Evolutionary conservation across 2,113 vertebrate genomes (phyloP), one percentile per base, ranked within the genome.

Genomic region (Tragelaphus buxtoni): DNA sequence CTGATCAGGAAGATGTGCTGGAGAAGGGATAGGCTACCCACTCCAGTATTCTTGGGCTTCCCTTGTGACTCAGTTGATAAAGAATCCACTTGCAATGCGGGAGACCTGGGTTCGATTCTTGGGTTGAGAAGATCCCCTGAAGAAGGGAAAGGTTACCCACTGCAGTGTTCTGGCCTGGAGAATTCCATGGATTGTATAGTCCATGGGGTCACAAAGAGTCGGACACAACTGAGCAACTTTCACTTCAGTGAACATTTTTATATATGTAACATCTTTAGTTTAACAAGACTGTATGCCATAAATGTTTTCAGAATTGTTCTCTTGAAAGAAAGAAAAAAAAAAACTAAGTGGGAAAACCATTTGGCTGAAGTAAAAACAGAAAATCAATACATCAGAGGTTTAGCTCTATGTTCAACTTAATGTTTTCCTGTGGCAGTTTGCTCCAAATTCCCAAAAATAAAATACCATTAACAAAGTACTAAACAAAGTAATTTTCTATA

Each of bases 321-420:
- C 85, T 56, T 90, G 20, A 88, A 84, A 88, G 35, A 26, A 79
- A 84, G 61, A 80, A 79, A 84, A 80, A 79, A 84, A 80, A 76
- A 74, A 0, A 92, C 2, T 30, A 18, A 87, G 39, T 91, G 17
- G 58, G 56, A 32, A 94, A 97, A 98, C 92, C 30, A 84, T 86
- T 91, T 96, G 96, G 30, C 88, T 90, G 47, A 98, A 97, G 47
- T 98, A 32, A 90, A 97, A 97, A 92, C 65, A 96, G 53, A 96
- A 35, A 95, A 92, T 96, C 51, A 58, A 13, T 95, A 49, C 81
- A 77, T 96, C 58, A 93, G 51, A 98, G 47, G 9, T 91, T 92
- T 92, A 93, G 39, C 49, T 95, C 16, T 10, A 63, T 49, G 45
- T 58, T 88, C 63, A 97, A 94, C 26, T 28, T 26, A 72, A 61